These are phyloP conservation scores for Phymorhynchus buccinoides DNA, from an alignment of 1,140 invertebrate genomes.

Conservation along the genomic window DNA sequence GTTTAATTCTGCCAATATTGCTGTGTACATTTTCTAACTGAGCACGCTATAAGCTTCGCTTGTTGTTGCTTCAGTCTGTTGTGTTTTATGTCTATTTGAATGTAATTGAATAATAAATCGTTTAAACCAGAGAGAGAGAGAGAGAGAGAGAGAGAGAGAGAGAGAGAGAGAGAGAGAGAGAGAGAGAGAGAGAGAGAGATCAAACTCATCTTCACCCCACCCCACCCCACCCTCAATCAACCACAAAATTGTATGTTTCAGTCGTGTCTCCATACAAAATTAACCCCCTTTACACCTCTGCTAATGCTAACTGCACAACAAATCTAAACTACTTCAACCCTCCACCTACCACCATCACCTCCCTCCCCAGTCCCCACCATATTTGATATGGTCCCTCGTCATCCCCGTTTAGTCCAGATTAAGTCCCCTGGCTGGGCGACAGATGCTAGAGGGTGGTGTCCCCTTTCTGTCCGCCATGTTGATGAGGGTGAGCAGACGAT, in stretches of 20 bases:
- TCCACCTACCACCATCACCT: neutral
- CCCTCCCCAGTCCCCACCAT: neutral
- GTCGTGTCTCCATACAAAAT: neutral
- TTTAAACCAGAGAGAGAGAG: neutral
- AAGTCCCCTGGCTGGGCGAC: constrained; percentile 19
- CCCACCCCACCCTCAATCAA: too few relatives aligned
- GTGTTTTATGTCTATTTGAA: too few relatives aligned
- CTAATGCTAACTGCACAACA: neutral
- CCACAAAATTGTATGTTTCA: neutral
- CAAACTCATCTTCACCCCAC: neutral
- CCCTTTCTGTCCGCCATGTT: constrained; percentile 22
- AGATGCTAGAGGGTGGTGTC: constrained; percentile 23
- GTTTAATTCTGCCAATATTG: too few relatives aligned
- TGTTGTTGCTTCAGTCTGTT: too few relatives aligned
- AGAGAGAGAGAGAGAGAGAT: neutral
- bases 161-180: too few relatives aligned
- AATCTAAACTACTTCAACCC: neutral
- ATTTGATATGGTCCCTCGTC: neutral
- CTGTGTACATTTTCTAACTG: too few relatives aligned
- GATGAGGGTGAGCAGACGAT: neutral
- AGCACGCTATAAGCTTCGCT: too few relatives aligned
- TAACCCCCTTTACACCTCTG: neutral
- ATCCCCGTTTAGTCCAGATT: neutral
- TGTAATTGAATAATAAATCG: neutral
- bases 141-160: neutral